A percentile compares a stretch with the other conserved stretches of the same genome.
phyloP scores from a whole-genome alignment of 2,113 vertebrate genomes.

The Mastomys coucha region DNA sequence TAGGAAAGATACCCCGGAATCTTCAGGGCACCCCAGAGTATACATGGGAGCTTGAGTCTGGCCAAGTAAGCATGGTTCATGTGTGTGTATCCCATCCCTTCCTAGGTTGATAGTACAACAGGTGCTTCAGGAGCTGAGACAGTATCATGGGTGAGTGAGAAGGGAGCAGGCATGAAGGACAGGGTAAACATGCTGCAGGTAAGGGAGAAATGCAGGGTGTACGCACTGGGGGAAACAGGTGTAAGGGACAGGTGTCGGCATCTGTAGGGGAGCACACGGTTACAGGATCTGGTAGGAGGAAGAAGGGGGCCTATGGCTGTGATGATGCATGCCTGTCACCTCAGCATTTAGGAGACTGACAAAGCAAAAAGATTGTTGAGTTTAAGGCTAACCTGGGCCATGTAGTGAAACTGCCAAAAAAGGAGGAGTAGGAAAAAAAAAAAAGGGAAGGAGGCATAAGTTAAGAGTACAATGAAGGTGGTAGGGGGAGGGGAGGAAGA shows the following conservation, averaged over 20 bases:
- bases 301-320: background rate
- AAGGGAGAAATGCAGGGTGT: background rate
- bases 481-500: no score
- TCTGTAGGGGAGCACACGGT: background rate
- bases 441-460: background rate
- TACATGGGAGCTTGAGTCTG: background rate
- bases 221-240: no score
- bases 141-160: constrained; percentile 94
- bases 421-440: rapidly evolving
- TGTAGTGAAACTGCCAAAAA: background rate
- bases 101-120: constrained; percentile 96
- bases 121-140: constrained; percentile 96
- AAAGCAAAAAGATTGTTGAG: background rate
- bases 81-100: background rate
- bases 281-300: background rate
- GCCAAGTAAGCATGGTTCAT: rapidly evolving
- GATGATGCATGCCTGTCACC: background rate
- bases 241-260: background rate
- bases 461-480: no score
- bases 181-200: background rate
- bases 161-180: background rate
- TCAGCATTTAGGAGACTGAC: background rate
- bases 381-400: background rate
- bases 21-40: background rate
- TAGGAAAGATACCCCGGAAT: no score